Percentiles rank a stretch among this genome's conserved stretches.
Evolutionary conservation across 2,797 vertebrate species (phyloP).

Genomic region (Silurus aristotelis): DNA sequence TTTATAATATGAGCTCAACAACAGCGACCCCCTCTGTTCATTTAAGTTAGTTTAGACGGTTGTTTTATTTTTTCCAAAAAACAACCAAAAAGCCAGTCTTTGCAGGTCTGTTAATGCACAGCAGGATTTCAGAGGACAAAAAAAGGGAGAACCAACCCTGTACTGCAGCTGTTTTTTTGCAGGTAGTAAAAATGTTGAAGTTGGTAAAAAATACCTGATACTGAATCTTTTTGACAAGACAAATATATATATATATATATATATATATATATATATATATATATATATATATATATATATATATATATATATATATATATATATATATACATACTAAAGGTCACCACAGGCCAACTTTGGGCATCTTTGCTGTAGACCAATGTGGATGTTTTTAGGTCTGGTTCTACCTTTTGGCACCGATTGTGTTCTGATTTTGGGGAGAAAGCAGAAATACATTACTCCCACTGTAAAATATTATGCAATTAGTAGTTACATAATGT

Average conservation of each 20-base stretch:
- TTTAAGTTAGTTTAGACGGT: background rate
- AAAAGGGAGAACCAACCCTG: background rate
- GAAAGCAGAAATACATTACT: background rate
- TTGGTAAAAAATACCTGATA: background rate
- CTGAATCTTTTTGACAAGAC: background rate
- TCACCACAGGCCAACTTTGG: background rate
- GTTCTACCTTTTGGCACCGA: constrained; percentile 12
- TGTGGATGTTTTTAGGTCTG: background rate
- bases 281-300: too few species aligned
- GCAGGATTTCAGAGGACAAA: too few species aligned
- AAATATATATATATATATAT: too few species aligned
- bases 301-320: too few species aligned
- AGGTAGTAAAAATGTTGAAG: background rate
- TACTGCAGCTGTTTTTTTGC: background rate
- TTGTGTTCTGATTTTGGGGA: background rate
- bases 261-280: too few species aligned
- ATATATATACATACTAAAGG: too few species aligned
- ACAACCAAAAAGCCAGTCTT: background rate
- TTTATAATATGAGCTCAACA: background rate
- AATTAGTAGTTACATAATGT: background rate
- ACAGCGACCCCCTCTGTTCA: background rate
- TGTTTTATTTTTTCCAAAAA: background rate
- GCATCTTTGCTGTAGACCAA: background rate
- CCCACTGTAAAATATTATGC: background rate
- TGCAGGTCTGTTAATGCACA: background rate